Evolutionary conservation across 2,797 vertebrate genomes (phyloP), one percentile per base, ranked within the genome.

Genomic region (Aulostomus chinensis): DNA sequence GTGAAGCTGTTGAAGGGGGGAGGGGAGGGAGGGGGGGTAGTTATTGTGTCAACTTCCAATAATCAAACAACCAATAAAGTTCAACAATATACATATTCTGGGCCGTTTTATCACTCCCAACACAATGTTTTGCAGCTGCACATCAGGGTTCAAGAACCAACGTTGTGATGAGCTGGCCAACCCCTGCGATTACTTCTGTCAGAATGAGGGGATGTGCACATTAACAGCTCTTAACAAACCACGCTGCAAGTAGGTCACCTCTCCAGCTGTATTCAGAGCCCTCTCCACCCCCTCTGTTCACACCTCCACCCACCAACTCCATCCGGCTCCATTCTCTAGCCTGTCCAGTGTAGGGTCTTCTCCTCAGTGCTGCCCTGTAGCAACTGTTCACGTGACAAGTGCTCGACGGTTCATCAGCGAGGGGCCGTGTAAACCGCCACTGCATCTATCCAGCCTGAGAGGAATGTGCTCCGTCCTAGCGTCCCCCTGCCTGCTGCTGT

Each of bases 151-250:
- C 97, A 98, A 98, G 97, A 98, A 94, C 95, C 97, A 98, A 93
- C 97, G 97, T 92, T 99, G 97, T 93, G 97, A 99, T 93, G 96
- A 99, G 93, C 95, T 96, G 95, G 93, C 96, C 91, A 99, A 99
- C 93, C 97, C 96, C 88, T 99, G 97, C 93, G 97, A 99, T 97
- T 96, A 98, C 96, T 98, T 98, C 97, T 99, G 97, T 98, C 97
- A 99, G 94, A 99, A 99, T 95, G 96, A 98, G 93, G 97, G 97
- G 93, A 94, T 97, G 93, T 99, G 97, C 95, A 93, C 96, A 93
- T 94, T 99, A 95, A 99, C 95, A 88, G 89, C 95, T 91, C 93
- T 96, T 97, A 99, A 98, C 96, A 98, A 99, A 93, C 97, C 97
- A 61, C 96, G 93, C 94, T 99, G 97, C 97, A 99, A 99, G 97